phyloP scores from a whole-genome alignment of 35 echinoderm and acorn worm species.

The Apostichopus californicus region DNA sequence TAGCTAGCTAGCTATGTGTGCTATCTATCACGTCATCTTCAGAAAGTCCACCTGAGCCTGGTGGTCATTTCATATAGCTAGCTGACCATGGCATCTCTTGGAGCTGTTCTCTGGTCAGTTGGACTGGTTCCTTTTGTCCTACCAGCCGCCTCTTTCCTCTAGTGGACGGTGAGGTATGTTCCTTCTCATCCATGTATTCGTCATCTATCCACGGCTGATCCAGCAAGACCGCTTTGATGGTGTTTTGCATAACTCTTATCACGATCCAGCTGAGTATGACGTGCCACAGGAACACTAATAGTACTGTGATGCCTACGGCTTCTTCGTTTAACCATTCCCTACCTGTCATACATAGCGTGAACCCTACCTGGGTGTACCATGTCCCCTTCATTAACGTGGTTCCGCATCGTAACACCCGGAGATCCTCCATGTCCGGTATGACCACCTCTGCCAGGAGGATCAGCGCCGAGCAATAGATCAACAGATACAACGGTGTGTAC shows the following conservation, averaged over 20 bases:
- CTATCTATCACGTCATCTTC: too few species aligned
- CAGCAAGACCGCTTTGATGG: slow-evolving; percentile 59
- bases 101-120: slow-evolving; percentile 50
- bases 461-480: slow-evolving; percentile 71
- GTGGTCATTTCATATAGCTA: slow-evolving; percentile 34
- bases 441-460: slow-evolving; percentile 69
- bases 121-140: slow-evolving; percentile 43
- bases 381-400: slow-evolving; percentile 77
- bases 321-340: slow-evolving; percentile 82
- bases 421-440: slow-evolving; percentile 56
- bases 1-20: too few species aligned
- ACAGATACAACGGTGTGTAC: slow-evolving; percentile 73
- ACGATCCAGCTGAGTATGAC: slow-evolving; percentile 57
- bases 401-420: slow-evolving; percentile 70
- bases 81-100: slow-evolving; percentile 30
- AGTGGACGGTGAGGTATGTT: not conserved
- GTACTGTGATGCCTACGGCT: slow-evolving; percentile 70
- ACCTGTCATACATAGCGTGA: slow-evolving; percentile 84
- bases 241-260: slow-evolving; percentile 69
- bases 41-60: not conserved
- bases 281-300: slow-evolving; percentile 83
- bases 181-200: slow-evolving; percentile 5
- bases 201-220: slow-evolving; percentile 62
- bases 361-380: slow-evolving; percentile 78
- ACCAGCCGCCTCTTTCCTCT: slow-evolving; percentile 24